A percentile compares a stretch with the other conserved stretches of the same genome.
phyloP scores from a whole-genome alignment of 1,140 invertebrate genomes.

The Aphaenogaster floridana region DNA sequence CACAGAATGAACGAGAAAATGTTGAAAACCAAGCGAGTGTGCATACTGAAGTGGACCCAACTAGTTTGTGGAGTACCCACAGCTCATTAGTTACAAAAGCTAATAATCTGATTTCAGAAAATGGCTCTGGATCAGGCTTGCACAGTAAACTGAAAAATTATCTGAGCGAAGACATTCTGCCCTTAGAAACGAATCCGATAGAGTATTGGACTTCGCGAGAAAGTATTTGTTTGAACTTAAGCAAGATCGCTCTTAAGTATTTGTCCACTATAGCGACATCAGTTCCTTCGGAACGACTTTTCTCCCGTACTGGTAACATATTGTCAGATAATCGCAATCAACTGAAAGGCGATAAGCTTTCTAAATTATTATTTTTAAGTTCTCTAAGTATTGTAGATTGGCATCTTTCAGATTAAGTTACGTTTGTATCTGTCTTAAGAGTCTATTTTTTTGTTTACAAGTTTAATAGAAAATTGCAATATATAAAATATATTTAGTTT shows the following conservation, averaged over 20 bases:
- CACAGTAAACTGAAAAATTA: slow-evolving; percentile 3
- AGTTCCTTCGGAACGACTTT: slow-evolving; percentile 7
- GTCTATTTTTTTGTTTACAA: too few relatives aligned
- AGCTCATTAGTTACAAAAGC: slow-evolving; percentile 2
- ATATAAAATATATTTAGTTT: too few relatives aligned
- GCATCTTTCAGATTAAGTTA: not conserved
- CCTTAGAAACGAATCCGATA: not conserved
- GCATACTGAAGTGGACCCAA: not conserved
- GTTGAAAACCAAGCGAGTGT: not conserved
- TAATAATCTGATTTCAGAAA: slow-evolving; percentile 7
- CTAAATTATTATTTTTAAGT: slow-evolving; percentile 18
- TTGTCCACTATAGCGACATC: slow-evolving; percentile 16
- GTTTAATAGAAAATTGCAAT: too few relatives aligned
- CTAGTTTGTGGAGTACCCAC: not conserved
- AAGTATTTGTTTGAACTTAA: not conserved
- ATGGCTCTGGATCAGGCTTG: not conserved
- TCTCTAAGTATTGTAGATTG: not conserved
- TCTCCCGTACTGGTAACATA: not conserved
- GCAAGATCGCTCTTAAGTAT: not conserved
- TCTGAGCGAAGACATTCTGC: not conserved
- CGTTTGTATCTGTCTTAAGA: too few relatives aligned
- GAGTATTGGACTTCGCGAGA: not conserved
- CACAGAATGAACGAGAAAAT: not conserved
- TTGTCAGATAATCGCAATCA: not conserved
- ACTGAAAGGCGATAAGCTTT: not conserved